Base-by-base conservation (phyloP, 2,113 vertebrate genomes). In the Lepus timidus region DNA sequence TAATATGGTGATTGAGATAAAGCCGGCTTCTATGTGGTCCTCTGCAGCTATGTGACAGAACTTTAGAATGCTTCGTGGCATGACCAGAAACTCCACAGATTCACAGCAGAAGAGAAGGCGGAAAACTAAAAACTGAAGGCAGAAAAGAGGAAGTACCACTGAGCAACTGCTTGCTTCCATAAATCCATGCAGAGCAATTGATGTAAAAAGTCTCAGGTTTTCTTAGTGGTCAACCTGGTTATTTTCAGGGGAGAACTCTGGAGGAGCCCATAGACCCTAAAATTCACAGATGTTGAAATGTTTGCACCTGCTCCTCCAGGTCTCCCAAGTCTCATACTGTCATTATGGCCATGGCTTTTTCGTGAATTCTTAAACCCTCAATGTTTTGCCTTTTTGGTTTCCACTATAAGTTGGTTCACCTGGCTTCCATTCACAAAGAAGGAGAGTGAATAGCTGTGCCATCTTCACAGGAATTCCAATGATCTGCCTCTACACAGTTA, bases 271-370 rank as follows among this genome's bases (percentile, higher is more conserved):
- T 31, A 22, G 51, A 29, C 39, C 22, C 62, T 78, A 52, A 62
- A 23, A 25, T n/a, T 49, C 29, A 33, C 81, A 29, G 74, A 7
- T 25, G 76, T 17, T 11, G 23, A n/a, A n/a, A 25, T 20, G 27
- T 7, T 13, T 19, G 3, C 17, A 11, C 20, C 17, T 85, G 44
- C n/a, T 27, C 13, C 13, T 12, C 51, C n/a, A 0, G 0, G 0
- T 36, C 27, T 44, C 29, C 22, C 8, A 0, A 0, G 8, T 31
- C 16, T 12, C 1, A 0, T 4, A 39, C 25, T 17, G 44, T 84
- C 27, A 23, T 22, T 52, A 3, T 0, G 39, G 27, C 33, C 0
- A 0, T 25, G 25, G 2, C 27, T 64, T 91, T 91, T 85, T 51
- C 64, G 14, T 12, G 19, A 29, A 10, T 93, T 62, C 67, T 71